These are phyloP conservation scores for Silurus lanzhouensis DNA, from an alignment of 2,797 vertebrate species.

Conservation along the genomic window DNA sequence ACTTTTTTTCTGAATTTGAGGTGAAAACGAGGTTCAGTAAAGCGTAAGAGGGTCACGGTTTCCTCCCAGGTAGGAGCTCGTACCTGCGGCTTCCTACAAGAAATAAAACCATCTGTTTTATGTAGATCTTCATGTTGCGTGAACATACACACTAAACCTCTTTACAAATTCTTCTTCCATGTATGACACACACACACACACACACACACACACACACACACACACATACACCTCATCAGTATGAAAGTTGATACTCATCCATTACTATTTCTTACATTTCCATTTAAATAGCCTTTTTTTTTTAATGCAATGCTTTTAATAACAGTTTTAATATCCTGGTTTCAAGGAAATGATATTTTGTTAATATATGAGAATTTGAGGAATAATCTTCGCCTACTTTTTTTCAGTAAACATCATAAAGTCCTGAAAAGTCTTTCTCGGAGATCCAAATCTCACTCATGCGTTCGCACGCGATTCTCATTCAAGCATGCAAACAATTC, in stretches of 20 bases:
- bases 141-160: neutral
- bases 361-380: neutral
- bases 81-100: no score
- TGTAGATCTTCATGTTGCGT: neutral
- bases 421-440: neutral
- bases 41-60: no score
- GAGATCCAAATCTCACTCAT: no score
- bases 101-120: neutral
- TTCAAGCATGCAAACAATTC: no score
- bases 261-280: neutral
- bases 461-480: no score
- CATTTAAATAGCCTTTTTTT: neutral
- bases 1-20: neutral
- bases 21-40: no score
- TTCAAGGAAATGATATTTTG: neutral
- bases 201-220: constrained; percentile 16
- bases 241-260: neutral
- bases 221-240: neutral
- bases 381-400: neutral
- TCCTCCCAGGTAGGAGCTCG: no score
- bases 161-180: no score
- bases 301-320: neutral
- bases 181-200: neutral
- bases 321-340: neutral
- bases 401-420: constrained; percentile 6